Evolutionary conservation across 2,888 invertebrate genomes (phyloP).

Genomic region (Helleia helle): DNA sequence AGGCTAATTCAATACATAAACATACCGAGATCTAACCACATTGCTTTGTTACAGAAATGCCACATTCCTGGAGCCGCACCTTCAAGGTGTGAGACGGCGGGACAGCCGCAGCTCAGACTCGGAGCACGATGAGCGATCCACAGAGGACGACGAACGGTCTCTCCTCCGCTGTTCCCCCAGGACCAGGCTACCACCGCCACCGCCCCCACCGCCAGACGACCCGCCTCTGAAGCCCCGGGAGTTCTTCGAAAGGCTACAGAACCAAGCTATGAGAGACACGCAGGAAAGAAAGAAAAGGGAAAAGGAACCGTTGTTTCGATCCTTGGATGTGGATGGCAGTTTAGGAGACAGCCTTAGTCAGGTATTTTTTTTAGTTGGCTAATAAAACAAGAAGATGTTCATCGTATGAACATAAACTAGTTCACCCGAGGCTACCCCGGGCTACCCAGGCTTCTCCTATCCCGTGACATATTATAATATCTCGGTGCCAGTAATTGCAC

Average conservation of each 20-base stretch:
- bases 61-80: conserved; percentile 82
- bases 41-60: conserved; percentile 78
- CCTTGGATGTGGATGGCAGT: conserved; percentile 62
- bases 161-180: conserved; percentile 59
- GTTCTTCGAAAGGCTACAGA: conserved; percentile 66
- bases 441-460: no score
- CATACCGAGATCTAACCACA: no score
- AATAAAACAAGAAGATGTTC: no score
- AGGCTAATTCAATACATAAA: no score
- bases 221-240: conserved; percentile 73
- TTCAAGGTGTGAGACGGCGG: conserved; percentile 75
- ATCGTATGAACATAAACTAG: no score
- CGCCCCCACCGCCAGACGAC: conserved; percentile 61
- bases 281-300: conserved; percentile 51
- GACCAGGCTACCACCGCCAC: conserved; percentile 57
- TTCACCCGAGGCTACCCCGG: no score
- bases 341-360: conserved; percentile 68
- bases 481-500: no score
- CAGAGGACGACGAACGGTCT: conserved; percentile 62
- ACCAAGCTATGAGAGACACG: conserved; percentile 62
- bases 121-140: conserved; percentile 65
- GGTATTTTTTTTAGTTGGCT: no score
- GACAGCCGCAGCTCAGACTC: conserved; percentile 66
- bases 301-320: conserved; percentile 50
- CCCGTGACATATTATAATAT: no score